Evolutionary conservation across 2,888 invertebrate genomes (phyloP).

Genomic region (Heliconius aoede): DNA sequence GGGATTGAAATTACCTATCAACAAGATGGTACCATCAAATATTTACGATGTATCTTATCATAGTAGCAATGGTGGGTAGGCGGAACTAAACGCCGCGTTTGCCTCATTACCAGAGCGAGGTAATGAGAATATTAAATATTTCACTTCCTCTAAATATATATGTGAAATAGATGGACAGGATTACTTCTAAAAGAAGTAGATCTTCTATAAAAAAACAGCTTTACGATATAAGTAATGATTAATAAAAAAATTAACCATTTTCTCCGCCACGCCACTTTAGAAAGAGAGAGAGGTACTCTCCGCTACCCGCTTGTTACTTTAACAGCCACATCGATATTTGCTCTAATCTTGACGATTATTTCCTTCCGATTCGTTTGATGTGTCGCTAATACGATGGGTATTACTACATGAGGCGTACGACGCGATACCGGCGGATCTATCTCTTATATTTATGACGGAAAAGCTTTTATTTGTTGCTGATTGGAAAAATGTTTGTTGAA

Average conservation of each 20-base stretch:
- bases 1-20: no score
- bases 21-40: no score
- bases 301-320: constrained; percentile 5
- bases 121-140: no score
- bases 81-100: no score
- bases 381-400: constrained; percentile 27
- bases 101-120: no score
- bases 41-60: no score
- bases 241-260: constrained; percentile 17
- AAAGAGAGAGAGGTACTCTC: background rate
- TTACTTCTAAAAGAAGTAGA: no score
- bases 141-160: no score
- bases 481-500: constrained; percentile 30
- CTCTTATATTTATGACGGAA: constrained; percentile 30
- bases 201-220: background rate
- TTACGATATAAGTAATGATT: background rate
- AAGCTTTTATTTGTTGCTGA: constrained; percentile 29
- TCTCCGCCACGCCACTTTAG: background rate
- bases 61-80: background rate
- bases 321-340: constrained; percentile 40
- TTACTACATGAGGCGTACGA: constrained; percentile 43
- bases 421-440: constrained; percentile 31
- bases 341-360: constrained; percentile 46
- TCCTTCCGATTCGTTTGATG: constrained; percentile 45
- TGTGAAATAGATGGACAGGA: no score